Evolutionary conservation across 1,140 invertebrate genomes (phyloP).

Genomic region (Sitodiplosis mosellana): DNA sequence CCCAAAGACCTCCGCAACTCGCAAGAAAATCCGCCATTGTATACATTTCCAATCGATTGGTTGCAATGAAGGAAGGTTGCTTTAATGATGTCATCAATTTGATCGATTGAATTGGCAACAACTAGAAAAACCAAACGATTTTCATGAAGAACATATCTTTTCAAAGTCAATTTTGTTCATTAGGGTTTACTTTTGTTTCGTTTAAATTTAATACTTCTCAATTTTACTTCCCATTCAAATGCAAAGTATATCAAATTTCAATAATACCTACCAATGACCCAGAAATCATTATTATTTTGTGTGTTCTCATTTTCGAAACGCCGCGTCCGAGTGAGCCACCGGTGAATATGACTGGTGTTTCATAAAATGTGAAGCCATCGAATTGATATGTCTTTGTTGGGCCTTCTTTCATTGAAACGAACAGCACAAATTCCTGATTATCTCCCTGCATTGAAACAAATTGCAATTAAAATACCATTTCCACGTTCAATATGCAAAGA

Average conservation of each 20-base stretch:
- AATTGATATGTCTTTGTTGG: conserved; percentile 26
- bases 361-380: conserved; percentile 28
- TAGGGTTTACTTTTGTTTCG: too few relatives aligned
- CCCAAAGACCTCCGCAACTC: too few relatives aligned
- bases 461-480: background rate
- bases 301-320: conserved; percentile 19
- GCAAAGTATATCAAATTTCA: too few relatives aligned
- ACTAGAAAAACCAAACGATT: conserved; percentile 5
- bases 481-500: background rate
- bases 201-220: too few relatives aligned
- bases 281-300: conserved; percentile 5
- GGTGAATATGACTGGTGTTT: conserved; percentile 22
- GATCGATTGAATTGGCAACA: conserved; percentile 7
- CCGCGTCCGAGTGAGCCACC: conserved; percentile 17
- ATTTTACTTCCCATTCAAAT: too few relatives aligned
- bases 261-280: too few relatives aligned
- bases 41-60: too few relatives aligned
- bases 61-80: too few relatives aligned
- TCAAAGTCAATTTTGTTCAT: too few relatives aligned
- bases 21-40: too few relatives aligned
- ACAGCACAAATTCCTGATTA: conserved; percentile 19
- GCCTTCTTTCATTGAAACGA: conserved; percentile 23
- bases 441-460: conserved; percentile 7
- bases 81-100: too few relatives aligned
- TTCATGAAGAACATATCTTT: too few relatives aligned